A percentile compares a stretch with the other conserved stretches of the same genome.
Conservation (phyloP, 2,113 vertebrate genomes). For the Falcunculus frontatus region DNA sequence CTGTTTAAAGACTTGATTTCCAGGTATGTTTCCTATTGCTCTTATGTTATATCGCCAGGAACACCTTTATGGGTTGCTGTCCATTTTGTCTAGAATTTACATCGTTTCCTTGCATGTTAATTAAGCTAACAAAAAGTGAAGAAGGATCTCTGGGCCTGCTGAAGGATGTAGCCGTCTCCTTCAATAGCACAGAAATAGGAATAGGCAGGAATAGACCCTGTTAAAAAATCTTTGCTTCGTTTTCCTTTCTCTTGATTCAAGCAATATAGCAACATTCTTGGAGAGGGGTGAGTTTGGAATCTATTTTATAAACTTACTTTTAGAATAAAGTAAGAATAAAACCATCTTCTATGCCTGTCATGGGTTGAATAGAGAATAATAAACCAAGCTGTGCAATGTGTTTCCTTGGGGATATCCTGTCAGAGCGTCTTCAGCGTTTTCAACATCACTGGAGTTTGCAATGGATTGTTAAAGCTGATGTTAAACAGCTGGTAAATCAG, state of each 20-base stretch:
- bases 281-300: neutral
- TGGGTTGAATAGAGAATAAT: neutral
- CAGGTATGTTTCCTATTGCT: neutral
- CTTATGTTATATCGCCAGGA: neutral
- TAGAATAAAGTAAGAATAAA: neutral
- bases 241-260: neutral
- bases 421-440: neutral
- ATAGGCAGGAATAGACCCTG: fast-evolving
- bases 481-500: neutral
- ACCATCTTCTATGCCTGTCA: neutral
- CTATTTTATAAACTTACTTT: neutral
- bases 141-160: neutral
- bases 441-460: neutral
- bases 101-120: neutral
- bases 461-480: neutral
- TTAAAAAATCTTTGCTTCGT: neutral
- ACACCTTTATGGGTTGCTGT: neutral
- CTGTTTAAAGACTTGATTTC: neutral
- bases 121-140: neutral
- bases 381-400: neutral
- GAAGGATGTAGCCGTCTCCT: neutral
- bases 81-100: neutral
- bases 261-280: neutral
- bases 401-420: constrained; percentile 1
- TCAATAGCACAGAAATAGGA: neutral